Conservation (phyloP, 2,888 invertebrate species). For the Drosophila pseudotakahashii region DNA sequence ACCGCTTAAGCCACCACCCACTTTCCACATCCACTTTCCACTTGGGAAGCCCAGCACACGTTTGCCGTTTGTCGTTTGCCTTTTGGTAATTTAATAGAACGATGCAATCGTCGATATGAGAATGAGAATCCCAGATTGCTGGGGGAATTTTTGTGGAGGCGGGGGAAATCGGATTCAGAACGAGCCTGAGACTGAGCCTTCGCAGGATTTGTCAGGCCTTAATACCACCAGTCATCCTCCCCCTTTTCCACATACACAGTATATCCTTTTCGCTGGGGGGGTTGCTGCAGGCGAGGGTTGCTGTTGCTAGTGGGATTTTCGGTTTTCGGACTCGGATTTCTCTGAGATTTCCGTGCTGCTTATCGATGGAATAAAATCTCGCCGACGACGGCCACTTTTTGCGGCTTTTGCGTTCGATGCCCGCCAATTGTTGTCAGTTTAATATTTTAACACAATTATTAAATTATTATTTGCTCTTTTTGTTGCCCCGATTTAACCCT, state of each 20-base stretch:
- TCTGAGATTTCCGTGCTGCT: slow-evolving; percentile 43
- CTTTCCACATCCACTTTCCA: slow-evolving; percentile 3
- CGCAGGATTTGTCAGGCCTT: slow-evolving; percentile 53
- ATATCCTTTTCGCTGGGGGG: slow-evolving; percentile 30
- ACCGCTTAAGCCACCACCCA: slow-evolving; percentile 33
- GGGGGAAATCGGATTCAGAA: slow-evolving; percentile 32
- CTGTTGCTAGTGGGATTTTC: slow-evolving; percentile 56
- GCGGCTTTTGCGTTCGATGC: slow-evolving; percentile 52
- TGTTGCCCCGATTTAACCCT: slow-evolving; percentile 14
- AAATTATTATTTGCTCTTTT: slow-evolving; percentile 52
- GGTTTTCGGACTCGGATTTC: slow-evolving; percentile 40
- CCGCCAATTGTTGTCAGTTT: slow-evolving; percentile 74
- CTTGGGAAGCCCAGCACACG: slow-evolving; percentile 3
- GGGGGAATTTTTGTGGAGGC: slow-evolving; percentile 12
- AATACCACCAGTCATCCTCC: slow-evolving; percentile 39
- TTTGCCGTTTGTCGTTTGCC: slow-evolving; percentile 56
- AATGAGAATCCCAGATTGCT: slow-evolving; percentile 49
- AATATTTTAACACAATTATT: slow-evolving; percentile 69
- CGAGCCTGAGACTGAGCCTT: slow-evolving; percentile 28
- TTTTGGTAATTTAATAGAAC: slow-evolving; percentile 79
- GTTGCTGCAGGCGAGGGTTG: slow-evolving; percentile 62
- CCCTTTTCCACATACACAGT: slow-evolving; percentile 9
- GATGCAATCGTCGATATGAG: slow-evolving; percentile 73
- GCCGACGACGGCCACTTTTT: slow-evolving; percentile 57
- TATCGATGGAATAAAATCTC: slow-evolving; percentile 68